A percentile compares a stretch with the other conserved stretches of the same genome.
phyloP scores from a whole-genome alignment of 1,140 invertebrate genomes.

The Macrocentrus cingulum region DNA sequence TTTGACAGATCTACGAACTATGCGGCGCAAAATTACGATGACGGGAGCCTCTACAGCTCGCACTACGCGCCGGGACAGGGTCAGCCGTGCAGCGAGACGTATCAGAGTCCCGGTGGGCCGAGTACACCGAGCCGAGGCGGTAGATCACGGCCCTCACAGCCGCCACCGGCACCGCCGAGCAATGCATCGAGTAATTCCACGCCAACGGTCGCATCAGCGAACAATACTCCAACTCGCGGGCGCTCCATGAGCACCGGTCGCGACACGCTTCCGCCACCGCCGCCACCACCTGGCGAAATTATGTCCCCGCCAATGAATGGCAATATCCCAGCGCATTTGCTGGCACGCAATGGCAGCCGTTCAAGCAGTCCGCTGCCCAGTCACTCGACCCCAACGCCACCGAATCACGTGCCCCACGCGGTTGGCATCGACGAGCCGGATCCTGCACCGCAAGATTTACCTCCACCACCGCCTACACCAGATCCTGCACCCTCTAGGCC shows the following conservation, averaged over 20 bases:
- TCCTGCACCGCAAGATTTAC: constrained; percentile 51
- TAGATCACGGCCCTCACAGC: constrained; percentile 76
- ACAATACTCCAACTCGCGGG: constrained; percentile 69
- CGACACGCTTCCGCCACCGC: constrained; percentile 83
- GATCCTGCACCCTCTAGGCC: constrained; percentile 65
- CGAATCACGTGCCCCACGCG: constrained; percentile 44
- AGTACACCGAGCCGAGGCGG: constrained; percentile 62
- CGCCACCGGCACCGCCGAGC: constrained; percentile 82
- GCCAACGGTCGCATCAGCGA: constrained; percentile 66
- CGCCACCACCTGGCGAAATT: constrained; percentile 72
- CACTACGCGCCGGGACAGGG: constrained; percentile 54
- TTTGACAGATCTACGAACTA: constrained; percentile 49
- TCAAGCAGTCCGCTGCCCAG: constrained; percentile 56
- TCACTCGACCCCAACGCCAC: constrained; percentile 64
- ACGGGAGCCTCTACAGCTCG: constrained; percentile 52
- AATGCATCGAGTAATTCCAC: constrained; percentile 68
- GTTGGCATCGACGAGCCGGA: constrained; percentile 53
- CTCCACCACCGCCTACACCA: constrained; percentile 61
- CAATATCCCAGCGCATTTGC: constrained; percentile 56
- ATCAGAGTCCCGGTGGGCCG: constrained; percentile 59
- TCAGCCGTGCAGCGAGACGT: constrained; percentile 52
- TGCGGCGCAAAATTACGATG: constrained; percentile 52
- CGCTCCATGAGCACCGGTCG: constrained; percentile 68
- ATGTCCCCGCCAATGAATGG: constrained; percentile 61
- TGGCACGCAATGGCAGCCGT: constrained; percentile 54